phyloP scores from a whole-genome alignment of 2,888 invertebrate species.

The Phyllotreta cruciferae region DNA sequence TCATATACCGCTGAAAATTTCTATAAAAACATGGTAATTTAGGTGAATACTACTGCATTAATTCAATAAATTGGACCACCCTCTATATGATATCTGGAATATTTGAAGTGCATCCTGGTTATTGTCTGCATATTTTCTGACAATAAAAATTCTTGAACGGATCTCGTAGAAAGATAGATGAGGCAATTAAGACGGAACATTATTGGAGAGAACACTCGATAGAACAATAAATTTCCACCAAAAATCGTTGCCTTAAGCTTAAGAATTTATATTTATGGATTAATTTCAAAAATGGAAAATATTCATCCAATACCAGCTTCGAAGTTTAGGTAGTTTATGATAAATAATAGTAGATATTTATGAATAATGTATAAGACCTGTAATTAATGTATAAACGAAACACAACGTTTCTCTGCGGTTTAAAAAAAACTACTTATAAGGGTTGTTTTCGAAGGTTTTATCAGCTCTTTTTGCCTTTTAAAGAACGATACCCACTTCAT shows the following conservation, averaged over 20 bases:
- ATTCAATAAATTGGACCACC: too few relatives aligned
- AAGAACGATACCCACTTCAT: slow-evolving; percentile 1
- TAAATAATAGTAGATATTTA: too few relatives aligned
- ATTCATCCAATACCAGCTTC: neutral
- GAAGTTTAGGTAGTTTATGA: too few relatives aligned
- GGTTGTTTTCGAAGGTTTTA: neutral
- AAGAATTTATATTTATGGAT: slow-evolving; percentile 2
- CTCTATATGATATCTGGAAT: neutral
- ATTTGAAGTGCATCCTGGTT: slow-evolving; percentile 10
- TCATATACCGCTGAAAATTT: too few relatives aligned
- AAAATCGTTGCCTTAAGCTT: neutral
- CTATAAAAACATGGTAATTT: too few relatives aligned
- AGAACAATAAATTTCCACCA: neutral
- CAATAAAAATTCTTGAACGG: slow-evolving; percentile 21
- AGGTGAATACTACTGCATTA: too few relatives aligned
- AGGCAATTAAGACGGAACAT: slow-evolving; percentile 9
- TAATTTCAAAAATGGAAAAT: neutral
- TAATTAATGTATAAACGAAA: too few relatives aligned
- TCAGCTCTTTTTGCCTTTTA: neutral
- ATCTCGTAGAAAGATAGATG: slow-evolving; percentile 1
- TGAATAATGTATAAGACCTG: too few relatives aligned
- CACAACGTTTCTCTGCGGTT: neutral
- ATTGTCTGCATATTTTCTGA: slow-evolving; percentile 10
- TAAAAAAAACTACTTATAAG: neutral
- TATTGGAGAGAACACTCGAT: slow-evolving; percentile 8